Evolutionary conservation across 1,140 invertebrate species (phyloP).

Genomic region (Ceratosolen solmsi): DNA sequence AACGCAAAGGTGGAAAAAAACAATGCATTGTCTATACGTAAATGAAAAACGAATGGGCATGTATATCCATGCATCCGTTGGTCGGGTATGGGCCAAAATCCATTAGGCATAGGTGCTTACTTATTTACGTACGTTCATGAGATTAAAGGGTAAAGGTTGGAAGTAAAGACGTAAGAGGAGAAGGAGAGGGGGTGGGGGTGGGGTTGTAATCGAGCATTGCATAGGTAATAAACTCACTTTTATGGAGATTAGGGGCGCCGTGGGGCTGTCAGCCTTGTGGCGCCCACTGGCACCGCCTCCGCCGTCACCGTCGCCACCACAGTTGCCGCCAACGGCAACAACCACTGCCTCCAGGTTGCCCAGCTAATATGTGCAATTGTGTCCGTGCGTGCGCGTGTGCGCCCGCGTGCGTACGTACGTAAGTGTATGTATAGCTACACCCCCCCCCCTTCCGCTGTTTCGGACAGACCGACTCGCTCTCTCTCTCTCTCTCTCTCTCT

Average conservation of each 20-base stretch:
- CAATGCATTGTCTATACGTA: too few species aligned
- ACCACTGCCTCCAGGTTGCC: constrained; percentile 69
- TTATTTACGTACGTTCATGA: background rate
- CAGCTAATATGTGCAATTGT: constrained; percentile 29
- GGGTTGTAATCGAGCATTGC: background rate
- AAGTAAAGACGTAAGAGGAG: too few species aligned
- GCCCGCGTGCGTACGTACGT: constrained; percentile 11
- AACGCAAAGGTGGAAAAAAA: too few species aligned
- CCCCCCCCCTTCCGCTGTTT: too few species aligned
- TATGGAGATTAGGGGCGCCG: constrained; percentile 66
- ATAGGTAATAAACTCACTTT: constrained; percentile 65
- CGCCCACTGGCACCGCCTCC: constrained; percentile 59
- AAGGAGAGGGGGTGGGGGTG: background rate
- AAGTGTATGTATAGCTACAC: background rate
- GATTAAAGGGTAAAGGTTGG: too few species aligned
- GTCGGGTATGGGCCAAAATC: too few species aligned
- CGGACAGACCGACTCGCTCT: background rate
- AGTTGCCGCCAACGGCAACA: constrained; percentile 57
- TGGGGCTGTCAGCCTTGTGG: constrained; percentile 67
- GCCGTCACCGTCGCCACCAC: constrained; percentile 61
- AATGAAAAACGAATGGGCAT: too few species aligned
- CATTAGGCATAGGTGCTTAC: background rate
- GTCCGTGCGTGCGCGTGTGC: constrained; percentile 34
- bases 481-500: background rate
- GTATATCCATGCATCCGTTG: too few species aligned